A percentile compares a stretch with the other conserved stretches of the same genome.
These are phyloP conservation scores for Caenorhabditis uteleia DNA, from an alignment of 2,888 invertebrate genomes.

Conservation along the genomic window DNA sequence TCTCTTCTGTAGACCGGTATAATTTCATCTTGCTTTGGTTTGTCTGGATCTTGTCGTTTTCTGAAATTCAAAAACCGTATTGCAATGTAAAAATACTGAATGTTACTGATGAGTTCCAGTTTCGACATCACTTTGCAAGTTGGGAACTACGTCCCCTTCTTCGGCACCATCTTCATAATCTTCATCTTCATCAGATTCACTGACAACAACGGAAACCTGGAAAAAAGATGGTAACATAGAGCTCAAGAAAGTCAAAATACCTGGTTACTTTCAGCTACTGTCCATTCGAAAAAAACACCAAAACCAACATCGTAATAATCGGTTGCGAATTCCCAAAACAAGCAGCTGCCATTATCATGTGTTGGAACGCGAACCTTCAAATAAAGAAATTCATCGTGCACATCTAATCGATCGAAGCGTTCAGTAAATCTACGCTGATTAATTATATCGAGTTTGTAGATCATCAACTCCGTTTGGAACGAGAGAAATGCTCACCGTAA, in stretches of 20 bases:
- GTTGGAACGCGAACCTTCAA: conserved; percentile 87
- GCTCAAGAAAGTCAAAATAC: conserved; percentile 69
- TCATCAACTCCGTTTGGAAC: background rate
- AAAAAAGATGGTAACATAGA: background rate
- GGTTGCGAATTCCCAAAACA: conserved; percentile 99
- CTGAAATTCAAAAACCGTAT: background rate
- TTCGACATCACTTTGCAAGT: conserved; percentile 79
- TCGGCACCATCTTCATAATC: conserved; percentile 69
- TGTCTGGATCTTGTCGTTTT: conserved; percentile 55
- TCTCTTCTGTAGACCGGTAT: conserved; percentile 94
- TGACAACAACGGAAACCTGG: conserved; percentile 85
- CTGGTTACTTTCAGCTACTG: conserved; percentile 76
- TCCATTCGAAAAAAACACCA: conserved; percentile 98
- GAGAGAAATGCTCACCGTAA: conserved; percentile 82
- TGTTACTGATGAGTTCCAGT: conserved; percentile 71
- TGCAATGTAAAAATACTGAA: background rate
- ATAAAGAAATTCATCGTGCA: too few relatives aligned
- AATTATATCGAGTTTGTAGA: too few relatives aligned
- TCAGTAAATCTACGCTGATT: background rate
- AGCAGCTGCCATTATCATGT: conserved; percentile 86
- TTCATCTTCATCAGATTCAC: conserved; percentile 89
- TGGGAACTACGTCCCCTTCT: conserved; percentile 20
- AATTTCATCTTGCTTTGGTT: conserved; percentile 80
- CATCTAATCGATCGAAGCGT: too few relatives aligned
- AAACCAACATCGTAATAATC: conserved; percentile 94